phyloP scores from a whole-genome alignment of 2,113 vertebrate species.

The Petroica traversi region DNA sequence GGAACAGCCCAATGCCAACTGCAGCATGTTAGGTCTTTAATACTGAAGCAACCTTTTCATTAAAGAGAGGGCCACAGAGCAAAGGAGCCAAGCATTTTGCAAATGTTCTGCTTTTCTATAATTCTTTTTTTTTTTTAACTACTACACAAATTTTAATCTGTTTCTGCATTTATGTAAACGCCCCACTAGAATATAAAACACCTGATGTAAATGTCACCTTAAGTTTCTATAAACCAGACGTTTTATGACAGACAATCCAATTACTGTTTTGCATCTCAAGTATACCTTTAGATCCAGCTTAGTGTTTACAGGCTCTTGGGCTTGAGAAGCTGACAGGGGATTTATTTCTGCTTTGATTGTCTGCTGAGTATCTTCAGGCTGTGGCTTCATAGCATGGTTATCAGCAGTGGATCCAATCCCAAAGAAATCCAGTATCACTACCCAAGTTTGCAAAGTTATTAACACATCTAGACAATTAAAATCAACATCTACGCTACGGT shows the following conservation, averaged over 20 bases:
- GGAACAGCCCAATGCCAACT: neutral
- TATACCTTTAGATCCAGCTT: conserved; percentile 93
- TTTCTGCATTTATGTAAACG: neutral
- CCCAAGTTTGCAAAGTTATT: conserved; percentile 97
- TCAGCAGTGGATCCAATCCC: conserved; percentile 96
- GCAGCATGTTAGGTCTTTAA: neutral
- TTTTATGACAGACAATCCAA: neutral
- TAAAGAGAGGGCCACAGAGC: neutral
- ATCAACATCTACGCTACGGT: conserved; percentile 90
- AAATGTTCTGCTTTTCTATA: neutral
- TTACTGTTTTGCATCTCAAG: neutral
- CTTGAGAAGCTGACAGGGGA: conserved; percentile 35
- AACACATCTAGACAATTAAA: conserved; percentile 96
- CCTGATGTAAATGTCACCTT: neutral
- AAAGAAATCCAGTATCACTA: conserved; percentile 97
- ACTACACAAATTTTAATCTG: neutral
- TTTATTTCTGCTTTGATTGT: conserved; percentile 59
- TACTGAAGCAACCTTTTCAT: neutral
- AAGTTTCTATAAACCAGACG: neutral
- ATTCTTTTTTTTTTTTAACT: neutral
- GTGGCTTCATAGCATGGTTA: conserved; percentile 87
- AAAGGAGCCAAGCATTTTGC: neutral
- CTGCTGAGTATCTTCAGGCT: conserved; percentile 68
- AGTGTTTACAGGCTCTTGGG: conserved; percentile 83
- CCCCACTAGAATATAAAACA: neutral